phyloP scores from a whole-genome alignment of 2,888 invertebrate genomes.

The Tiliacea aurago region DNA sequence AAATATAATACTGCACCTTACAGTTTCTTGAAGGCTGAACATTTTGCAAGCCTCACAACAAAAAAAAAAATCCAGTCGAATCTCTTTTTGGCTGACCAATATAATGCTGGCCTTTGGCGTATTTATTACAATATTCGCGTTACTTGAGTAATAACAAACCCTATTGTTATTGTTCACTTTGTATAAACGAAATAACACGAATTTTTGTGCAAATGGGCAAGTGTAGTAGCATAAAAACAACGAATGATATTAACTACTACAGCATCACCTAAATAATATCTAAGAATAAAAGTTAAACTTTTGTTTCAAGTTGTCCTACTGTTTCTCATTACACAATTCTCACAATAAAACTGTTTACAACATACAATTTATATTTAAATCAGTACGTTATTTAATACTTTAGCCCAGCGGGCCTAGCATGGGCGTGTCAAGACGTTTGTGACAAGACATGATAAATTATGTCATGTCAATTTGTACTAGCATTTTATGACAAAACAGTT shows the following conservation, averaged over 20 bases:
- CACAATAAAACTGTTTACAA: conserved; percentile 45
- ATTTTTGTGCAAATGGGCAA: not conserved
- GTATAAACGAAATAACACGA: not conserved
- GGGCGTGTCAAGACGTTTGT: too few species aligned
- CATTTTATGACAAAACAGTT: too few species aligned
- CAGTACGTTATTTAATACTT: conserved; percentile 56
- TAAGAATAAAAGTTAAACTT: not conserved
- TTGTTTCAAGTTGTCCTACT: conserved; percentile 34
- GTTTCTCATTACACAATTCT: conserved; percentile 5
- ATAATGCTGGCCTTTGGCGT: not conserved
- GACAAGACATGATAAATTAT: too few species aligned
- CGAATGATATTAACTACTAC: not conserved
- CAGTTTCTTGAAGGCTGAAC: not conserved
- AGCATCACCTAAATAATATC: not conserved
- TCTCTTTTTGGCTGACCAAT: not conserved
- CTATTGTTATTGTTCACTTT: fast-evolving
- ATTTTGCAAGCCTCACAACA: not conserved
- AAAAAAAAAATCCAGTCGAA: not conserved
- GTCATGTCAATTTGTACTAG: too few species aligned
- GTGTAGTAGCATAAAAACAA: not conserved
- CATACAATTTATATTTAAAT: conserved; percentile 50
- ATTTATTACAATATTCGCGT: not conserved
- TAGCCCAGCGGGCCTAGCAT: too few species aligned
- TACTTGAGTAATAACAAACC: not conserved
- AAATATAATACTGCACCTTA: not conserved